A percentile compares a stretch with the other conserved stretches of the same genome.
phyloP scores from a whole-genome alignment of 2,888 invertebrate genomes.

The Punctoribates punctum region DNA sequence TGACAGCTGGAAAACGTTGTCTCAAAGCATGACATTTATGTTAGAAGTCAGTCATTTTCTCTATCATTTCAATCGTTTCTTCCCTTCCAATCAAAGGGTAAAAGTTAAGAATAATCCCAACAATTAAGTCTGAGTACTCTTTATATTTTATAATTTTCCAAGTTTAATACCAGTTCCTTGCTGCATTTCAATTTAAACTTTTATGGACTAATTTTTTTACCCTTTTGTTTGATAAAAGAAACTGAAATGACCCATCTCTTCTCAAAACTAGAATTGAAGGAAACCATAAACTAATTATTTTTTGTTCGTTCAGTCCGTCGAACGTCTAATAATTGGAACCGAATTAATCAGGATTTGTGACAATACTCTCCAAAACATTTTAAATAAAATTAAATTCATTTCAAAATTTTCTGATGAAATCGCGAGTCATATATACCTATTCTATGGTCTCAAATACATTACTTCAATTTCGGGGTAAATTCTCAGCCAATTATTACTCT shows the following conservation, averaged over 20 bases:
- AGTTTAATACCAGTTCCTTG: no score
- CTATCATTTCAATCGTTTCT: not conserved
- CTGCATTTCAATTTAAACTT: no score
- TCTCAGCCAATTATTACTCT: not conserved
- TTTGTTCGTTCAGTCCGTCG: not conserved
- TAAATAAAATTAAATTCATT: not conserved
- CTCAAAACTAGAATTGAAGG: no score
- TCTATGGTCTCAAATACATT: constrained; percentile 29
- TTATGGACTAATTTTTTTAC: no score
- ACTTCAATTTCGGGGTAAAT: constrained; percentile 14
- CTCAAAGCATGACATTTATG: constrained; percentile 25
- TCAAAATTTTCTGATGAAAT: not conserved
- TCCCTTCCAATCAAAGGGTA: not conserved
- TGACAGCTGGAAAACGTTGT: constrained; percentile 16
- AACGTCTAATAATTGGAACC: not conserved
- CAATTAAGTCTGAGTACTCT: no score
- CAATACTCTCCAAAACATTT: not conserved
- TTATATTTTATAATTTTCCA: no score
- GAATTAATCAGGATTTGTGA: not conserved
- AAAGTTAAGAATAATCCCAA: no score
- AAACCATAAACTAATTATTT: no score
- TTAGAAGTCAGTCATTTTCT: constrained; percentile 26
- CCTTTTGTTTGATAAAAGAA: no score
- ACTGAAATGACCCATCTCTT: no score
- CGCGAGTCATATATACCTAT: constrained; percentile 13